phyloP scores from a whole-genome alignment of 1,140 invertebrate species.

The Aricia agestis region DNA sequence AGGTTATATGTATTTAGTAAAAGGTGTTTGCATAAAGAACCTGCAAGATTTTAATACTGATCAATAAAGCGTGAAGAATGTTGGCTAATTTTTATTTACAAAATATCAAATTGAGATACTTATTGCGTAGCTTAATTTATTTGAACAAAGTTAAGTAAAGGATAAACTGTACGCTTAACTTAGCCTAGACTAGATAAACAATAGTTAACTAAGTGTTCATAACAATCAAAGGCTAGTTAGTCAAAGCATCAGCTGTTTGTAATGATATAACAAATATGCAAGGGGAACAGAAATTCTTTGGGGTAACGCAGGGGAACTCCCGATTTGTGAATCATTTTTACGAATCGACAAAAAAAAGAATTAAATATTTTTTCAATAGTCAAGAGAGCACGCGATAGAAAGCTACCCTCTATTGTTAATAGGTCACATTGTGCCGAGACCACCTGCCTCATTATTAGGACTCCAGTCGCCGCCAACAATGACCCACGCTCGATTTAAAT shows the following conservation, averaged over 20 bases:
- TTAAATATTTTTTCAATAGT: constrained; percentile 22
- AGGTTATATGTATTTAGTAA: not conserved
- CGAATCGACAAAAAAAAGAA: not conserved
- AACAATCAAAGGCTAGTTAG: not conserved
- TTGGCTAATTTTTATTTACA: too few relatives aligned
- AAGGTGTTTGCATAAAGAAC: too few relatives aligned
- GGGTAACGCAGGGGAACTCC: not conserved
- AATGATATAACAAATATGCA: not conserved
- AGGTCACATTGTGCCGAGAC: constrained; percentile 45
- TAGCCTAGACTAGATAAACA: too few relatives aligned
- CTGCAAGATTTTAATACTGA: not conserved
- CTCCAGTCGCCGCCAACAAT: constrained; percentile 32
- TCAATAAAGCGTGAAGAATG: not conserved
- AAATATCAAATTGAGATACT: not conserved
- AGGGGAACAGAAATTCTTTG: not conserved
- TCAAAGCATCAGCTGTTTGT: not conserved
- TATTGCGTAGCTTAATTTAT: too few relatives aligned
- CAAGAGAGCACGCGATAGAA: constrained; percentile 32
- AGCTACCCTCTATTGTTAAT: constrained; percentile 40
- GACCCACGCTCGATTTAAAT: constrained; percentile 26
- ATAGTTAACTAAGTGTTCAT: not conserved
- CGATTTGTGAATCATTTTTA: not conserved
- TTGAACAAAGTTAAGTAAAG: too few relatives aligned
- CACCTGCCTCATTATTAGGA: constrained; percentile 58
- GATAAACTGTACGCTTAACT: too few relatives aligned